Evolutionary conservation across 2,797 vertebrate genomes (phyloP).

Genomic region (Bovichtus variegatus): DNA sequence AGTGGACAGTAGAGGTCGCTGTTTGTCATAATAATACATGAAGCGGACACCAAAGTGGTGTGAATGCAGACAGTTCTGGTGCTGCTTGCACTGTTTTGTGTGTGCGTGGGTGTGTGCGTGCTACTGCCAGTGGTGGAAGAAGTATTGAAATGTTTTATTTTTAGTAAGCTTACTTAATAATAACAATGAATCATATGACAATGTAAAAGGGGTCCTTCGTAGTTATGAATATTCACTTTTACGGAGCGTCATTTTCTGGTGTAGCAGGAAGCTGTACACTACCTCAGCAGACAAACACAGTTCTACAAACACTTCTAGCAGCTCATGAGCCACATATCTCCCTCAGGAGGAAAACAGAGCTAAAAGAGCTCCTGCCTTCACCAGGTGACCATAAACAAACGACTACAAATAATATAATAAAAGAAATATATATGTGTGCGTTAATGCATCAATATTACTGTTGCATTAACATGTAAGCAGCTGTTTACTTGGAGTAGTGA

Average conservation of each 20-base stretch:
- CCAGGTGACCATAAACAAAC: neutral
- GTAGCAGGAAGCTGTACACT: neutral
- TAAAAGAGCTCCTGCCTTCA: neutral
- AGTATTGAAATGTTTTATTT: too few species aligned
- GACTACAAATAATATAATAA: too few species aligned
- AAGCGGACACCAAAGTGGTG: neutral
- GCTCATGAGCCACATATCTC: neutral
- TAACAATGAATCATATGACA: neutral
- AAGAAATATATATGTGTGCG: too few species aligned
- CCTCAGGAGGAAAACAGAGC: neutral
- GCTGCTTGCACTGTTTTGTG: neutral
- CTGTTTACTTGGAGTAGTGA: too few species aligned
- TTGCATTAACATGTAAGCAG: too few species aligned
- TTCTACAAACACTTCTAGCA: neutral
- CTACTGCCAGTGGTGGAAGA: too few species aligned
- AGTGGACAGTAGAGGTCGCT: constrained; percentile 56
- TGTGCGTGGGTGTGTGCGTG: neutral
- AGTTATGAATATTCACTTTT: neutral
- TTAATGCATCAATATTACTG: too few species aligned
- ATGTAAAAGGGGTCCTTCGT: neutral
- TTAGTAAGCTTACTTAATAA: neutral
- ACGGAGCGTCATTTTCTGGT: neutral
- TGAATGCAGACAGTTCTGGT: constrained; percentile 9
- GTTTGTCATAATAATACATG: constrained; percentile 4
- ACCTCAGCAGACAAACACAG: neutral